Percentiles rank a stretch among this genome's conserved stretches.
These are phyloP conservation scores for Nymphalis c-album DNA, from an alignment of 2,888 invertebrate genomes.

Conservation along the genomic window DNA sequence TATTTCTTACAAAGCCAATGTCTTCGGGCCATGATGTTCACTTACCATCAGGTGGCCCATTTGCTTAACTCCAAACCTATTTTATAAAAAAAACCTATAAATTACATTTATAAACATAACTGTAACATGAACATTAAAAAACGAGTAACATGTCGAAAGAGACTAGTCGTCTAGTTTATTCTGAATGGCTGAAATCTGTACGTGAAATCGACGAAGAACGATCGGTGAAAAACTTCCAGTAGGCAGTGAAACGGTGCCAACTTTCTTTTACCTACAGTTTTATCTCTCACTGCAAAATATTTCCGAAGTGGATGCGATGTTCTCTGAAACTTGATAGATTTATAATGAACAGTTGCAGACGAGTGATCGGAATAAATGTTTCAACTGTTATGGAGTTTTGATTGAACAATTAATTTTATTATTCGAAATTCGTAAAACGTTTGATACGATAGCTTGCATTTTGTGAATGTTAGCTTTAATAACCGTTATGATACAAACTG, in stretches of 20 bases:
- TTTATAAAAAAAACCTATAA: neutral
- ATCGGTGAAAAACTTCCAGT: conserved; percentile 16
- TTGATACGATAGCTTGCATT: no score
- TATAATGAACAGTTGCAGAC: conserved; percentile 7
- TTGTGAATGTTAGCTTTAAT: no score
- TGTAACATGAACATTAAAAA: conserved; percentile 8
- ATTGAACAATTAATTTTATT: neutral
- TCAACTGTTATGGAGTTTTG: no score
- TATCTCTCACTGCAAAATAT: conserved; percentile 7
- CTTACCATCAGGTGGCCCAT: no score
- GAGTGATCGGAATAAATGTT: neutral
- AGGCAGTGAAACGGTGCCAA: conserved; percentile 26
- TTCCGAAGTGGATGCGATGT: conserved; percentile 11
- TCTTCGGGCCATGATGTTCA: no score
- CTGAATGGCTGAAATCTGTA: conserved; percentile 20
- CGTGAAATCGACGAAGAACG: conserved; percentile 24
- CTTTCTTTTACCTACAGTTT: conserved; percentile 15
- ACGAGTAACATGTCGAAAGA: conserved; percentile 3
- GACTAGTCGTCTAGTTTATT: conserved; percentile 11
- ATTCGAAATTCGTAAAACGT: neutral
- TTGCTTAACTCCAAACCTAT: no score
- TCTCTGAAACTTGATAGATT: conserved; percentile 12
- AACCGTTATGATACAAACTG: no score
- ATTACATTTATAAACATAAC: neutral
- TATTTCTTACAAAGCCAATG: no score